A percentile compares a stretch with the other conserved stretches of the same genome.
Conservation (phyloP, 2,888 invertebrate genomes). For the Criorhina ranunculi region DNA sequence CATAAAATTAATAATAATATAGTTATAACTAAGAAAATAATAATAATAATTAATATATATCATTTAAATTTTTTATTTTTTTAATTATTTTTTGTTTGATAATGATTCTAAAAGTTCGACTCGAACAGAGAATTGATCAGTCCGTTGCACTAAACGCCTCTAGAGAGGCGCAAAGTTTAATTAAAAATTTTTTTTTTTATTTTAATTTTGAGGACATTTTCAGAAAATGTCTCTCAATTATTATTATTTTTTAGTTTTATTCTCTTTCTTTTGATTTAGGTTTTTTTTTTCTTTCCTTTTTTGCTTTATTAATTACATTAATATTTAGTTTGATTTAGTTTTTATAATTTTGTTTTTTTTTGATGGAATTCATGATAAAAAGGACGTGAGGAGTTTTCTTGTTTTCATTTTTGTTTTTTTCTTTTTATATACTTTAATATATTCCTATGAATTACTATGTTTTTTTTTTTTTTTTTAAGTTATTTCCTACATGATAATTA, state of each 20-base stretch:
- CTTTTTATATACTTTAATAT: constrained; percentile 39
- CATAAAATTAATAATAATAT: constrained; percentile 70
- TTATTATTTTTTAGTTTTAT: constrained; percentile 51
- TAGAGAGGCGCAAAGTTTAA: constrained; percentile 65
- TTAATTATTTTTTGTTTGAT: constrained; percentile 68
- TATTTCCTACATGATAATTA: constrained; percentile 74
- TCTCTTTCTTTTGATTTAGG: constrained; percentile 61
- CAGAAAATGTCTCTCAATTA: constrained; percentile 53
- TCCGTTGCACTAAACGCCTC: constrained; percentile 77
- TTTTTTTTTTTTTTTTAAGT: constrained; percentile 50
- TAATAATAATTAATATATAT: constrained; percentile 62
- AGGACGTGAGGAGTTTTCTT: constrained; percentile 67
- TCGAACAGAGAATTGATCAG: constrained; percentile 77
- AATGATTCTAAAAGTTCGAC: constrained; percentile 77
- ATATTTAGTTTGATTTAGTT: constrained; percentile 58
- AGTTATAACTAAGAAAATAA: constrained; percentile 65
- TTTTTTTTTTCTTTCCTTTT: constrained; percentile 22
- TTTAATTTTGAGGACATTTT: constrained; percentile 53
- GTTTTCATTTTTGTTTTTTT: constrained; percentile 39
- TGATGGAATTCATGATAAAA: constrained; percentile 76
- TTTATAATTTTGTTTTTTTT: constrained; percentile 40
- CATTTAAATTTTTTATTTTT: constrained; percentile 29
- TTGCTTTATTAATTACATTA: constrained; percentile 72
- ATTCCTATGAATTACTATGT: constrained; percentile 62
- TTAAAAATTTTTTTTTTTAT: constrained; percentile 39